phyloP scores from a whole-genome alignment of 2,888 invertebrate genomes.

The Synergus umbraculus region DNA sequence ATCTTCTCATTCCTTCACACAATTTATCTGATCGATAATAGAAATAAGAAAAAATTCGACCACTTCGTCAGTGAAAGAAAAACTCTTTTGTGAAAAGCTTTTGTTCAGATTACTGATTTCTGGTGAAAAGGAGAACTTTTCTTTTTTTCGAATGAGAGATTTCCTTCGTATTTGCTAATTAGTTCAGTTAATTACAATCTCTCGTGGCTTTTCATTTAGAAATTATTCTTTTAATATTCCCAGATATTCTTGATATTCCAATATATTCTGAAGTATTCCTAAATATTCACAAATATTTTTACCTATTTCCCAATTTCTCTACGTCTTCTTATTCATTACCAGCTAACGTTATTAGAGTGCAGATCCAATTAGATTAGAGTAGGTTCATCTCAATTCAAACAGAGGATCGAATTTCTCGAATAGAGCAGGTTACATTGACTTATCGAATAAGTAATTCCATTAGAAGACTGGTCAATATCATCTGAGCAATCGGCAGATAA shows the following conservation, averaged over 20 bases:
- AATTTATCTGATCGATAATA: neutral
- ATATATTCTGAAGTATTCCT: too few species aligned
- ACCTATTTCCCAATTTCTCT: too few species aligned
- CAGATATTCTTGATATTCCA: too few species aligned
- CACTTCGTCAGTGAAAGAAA: neutral
- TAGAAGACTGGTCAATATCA: conserved; percentile 24
- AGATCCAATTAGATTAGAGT: conserved; percentile 2
- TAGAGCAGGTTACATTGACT: conserved; percentile 10
- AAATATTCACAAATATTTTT: too few species aligned
- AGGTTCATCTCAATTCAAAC: neutral
- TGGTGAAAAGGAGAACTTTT: neutral
- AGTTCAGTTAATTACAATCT: neutral
- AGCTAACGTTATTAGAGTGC: neutral
- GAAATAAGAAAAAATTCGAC: conserved; percentile 14
- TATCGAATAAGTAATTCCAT: conserved; percentile 35
- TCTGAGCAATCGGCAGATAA: conserved; percentile 21
- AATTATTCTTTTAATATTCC: too few species aligned
- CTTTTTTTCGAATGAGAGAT: neutral
- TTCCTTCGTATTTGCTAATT: neutral
- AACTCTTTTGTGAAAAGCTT: conserved; percentile 22
- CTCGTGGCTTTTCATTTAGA: neutral
- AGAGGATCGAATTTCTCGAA: neutral
- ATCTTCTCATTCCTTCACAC: conserved; percentile 2
- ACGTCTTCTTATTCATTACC: too few species aligned
- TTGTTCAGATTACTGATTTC: conserved; percentile 17